A percentile compares a stretch with the other conserved stretches of the same genome.
These are phyloP conservation scores for Ceratosolen fusciceps DNA, from an alignment of 1,140 invertebrate genomes.

Conservation along the genomic window DNA sequence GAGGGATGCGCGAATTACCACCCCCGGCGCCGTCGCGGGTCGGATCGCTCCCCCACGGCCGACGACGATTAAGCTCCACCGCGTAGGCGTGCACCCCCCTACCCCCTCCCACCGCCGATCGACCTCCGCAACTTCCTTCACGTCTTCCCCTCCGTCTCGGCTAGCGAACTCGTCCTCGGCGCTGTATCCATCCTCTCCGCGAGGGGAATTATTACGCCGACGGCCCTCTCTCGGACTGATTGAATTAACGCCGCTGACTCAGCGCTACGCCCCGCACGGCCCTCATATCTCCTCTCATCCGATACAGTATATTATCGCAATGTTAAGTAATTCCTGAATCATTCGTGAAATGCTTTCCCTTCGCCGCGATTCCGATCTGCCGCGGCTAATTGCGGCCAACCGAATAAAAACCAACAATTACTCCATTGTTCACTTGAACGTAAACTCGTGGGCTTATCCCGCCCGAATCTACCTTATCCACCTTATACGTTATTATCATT, in stretches of 20 bases:
- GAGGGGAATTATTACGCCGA: background rate
- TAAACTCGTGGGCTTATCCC: too few relatives aligned
- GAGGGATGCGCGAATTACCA: conserved; percentile 59
- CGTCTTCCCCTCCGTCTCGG: background rate
- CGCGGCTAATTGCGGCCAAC: background rate
- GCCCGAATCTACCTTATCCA: too few relatives aligned
- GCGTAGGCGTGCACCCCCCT: background rate
- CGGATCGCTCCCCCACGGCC: conserved; percentile 29
- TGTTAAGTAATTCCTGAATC: conserved; percentile 9
- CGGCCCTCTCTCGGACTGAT: background rate
- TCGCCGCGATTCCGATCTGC: too few relatives aligned
- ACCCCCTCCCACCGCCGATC: too few relatives aligned
- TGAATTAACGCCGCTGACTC: conserved; percentile 6
- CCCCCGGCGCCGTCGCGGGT: conserved; percentile 15
- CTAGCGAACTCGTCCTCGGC: background rate
- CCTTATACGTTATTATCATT: too few relatives aligned
- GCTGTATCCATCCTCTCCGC: background rate
- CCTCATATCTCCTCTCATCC: background rate
- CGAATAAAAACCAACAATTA: background rate
- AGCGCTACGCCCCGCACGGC: background rate
- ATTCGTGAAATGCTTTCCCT: conserved; percentile 1
- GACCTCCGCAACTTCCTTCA: background rate
- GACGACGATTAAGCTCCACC: background rate
- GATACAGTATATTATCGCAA: background rate
- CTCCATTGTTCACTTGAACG: background rate